phyloP scores from a whole-genome alignment of 2,113 vertebrate species.

The Cyphomyrus plagiostoma region DNA sequence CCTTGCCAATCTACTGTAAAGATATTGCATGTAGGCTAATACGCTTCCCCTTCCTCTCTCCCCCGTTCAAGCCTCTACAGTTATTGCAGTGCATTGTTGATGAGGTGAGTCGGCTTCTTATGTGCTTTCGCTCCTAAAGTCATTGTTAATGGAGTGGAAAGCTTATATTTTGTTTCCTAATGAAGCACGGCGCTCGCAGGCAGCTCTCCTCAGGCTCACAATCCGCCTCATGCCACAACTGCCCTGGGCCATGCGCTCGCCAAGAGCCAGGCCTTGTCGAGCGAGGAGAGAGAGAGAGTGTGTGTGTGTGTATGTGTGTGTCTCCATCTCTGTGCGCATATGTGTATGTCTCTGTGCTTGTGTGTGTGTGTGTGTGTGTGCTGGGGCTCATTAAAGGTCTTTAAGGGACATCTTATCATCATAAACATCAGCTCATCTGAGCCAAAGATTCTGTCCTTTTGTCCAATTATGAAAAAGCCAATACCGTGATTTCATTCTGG shows the following conservation, averaged over 20 bases:
- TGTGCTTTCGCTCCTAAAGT: conserved; percentile 99
- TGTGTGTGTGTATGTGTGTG: conserved; percentile 7
- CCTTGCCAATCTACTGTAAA: conserved; percentile 84
- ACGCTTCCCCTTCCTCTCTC: conserved; percentile 51
- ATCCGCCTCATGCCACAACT: conserved; percentile 51
- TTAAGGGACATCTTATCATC: background rate
- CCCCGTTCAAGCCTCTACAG: conserved; percentile 91
- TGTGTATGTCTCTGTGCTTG: background rate
- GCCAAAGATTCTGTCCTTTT: background rate
- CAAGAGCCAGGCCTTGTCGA: conserved; percentile 16
- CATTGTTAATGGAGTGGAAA: conserved; percentile 99
- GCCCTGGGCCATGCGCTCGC: conserved; percentile 42
- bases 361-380: background rate
- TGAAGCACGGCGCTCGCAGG: conserved; percentile 91
- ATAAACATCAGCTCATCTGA: background rate
- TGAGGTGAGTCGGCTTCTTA: conserved; percentile 99
- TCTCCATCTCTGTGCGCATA: too few relatives aligned
- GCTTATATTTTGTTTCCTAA: conserved; percentile 99
- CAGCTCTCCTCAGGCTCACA: conserved; percentile 75
- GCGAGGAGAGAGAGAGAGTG: background rate
- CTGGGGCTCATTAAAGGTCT: background rate
- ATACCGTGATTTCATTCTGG: background rate
- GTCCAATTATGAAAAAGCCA: background rate
- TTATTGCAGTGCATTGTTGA: conserved; percentile 99
- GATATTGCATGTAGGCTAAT: conserved; percentile 81